Evolutionary conservation across 2,888 invertebrate genomes (phyloP).

Genomic region (Cylindroiulus punctatus): DNA sequence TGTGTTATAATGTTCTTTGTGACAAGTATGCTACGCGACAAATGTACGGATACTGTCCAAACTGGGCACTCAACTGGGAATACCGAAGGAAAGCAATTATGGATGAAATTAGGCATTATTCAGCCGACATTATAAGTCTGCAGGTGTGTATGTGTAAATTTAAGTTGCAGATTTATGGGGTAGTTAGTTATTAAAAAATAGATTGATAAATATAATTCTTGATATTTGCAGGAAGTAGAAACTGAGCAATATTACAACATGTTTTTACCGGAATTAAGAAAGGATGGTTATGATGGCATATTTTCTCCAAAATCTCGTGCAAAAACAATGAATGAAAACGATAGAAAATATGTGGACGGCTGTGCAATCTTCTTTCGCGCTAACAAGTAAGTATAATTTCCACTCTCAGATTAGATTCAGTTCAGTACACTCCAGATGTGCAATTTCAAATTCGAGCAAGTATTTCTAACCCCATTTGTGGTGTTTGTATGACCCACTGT

Average conservation of each 20-base stretch:
- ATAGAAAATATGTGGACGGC: constrained; percentile 97
- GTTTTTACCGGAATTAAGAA: constrained; percentile 92
- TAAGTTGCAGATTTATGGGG: background rate
- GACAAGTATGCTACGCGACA: constrained; percentile 98
- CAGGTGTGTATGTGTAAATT: constrained; percentile 67
- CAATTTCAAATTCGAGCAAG: background rate
- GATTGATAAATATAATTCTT: constrained; percentile 37
- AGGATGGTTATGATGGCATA: constrained; percentile 87
- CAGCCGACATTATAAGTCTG: constrained; percentile 95
- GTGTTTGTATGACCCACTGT: constrained; percentile 27
- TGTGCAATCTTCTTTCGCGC: constrained; percentile 98
- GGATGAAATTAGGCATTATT: constrained; percentile 94
- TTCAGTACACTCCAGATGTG: background rate
- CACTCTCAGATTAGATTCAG: background rate
- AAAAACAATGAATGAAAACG: constrained; percentile 96
- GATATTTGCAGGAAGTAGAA: constrained; percentile 87
- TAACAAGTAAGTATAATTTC: constrained; percentile 77
- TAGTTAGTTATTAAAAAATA: constrained; percentile 24
- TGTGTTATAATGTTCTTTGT: constrained; percentile 99
- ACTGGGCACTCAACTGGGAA: constrained; percentile 99
- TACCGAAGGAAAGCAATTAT: constrained; percentile 97
- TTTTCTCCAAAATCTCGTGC: constrained; percentile 98
- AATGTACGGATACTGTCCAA: constrained; percentile 99
- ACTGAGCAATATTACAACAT: constrained; percentile 98
- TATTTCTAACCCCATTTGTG: background rate